These are phyloP conservation scores for Poeciliopsis infans DNA, from an alignment of 2,797 vertebrate species.

Conservation along the genomic window DNA sequence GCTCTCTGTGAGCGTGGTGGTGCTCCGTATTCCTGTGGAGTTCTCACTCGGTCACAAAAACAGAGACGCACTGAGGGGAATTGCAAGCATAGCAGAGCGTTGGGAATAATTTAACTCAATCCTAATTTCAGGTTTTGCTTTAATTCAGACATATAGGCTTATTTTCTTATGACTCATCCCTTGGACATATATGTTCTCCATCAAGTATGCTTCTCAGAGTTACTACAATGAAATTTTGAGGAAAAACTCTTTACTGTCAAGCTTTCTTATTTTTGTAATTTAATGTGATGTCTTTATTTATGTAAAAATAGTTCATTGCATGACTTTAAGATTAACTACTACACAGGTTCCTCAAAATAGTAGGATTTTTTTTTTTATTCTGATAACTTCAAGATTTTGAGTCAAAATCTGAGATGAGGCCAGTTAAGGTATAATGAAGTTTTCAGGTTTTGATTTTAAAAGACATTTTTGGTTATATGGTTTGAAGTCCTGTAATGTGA, in stretches of 20 bases:
- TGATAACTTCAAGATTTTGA: background rate
- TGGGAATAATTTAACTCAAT: conserved; percentile 11
- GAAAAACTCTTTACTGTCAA: background rate
- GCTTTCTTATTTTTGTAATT: background rate
- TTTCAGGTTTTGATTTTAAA: too few relatives aligned
- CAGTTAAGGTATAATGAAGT: background rate
- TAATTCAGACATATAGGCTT: background rate
- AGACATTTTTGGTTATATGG: background rate
- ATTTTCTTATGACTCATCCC: background rate
- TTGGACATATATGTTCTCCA: background rate
- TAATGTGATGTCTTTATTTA: background rate
- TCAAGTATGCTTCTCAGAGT: background rate
- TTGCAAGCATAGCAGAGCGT: conserved; percentile 16
- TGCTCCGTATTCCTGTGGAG: conserved; percentile 77
- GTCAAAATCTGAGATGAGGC: background rate
- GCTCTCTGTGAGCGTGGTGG: conserved; percentile 66
- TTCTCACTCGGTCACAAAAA: conserved; percentile 52
- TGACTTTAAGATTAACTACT: background rate
- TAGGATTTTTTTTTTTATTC: background rate
- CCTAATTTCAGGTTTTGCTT: background rate
- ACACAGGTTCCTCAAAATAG: background rate
- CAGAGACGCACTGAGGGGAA: conserved; percentile 26
- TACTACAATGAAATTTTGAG: background rate
- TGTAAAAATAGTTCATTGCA: background rate
- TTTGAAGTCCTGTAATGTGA: background rate